Conservation (phyloP, 23 tunicate genomes). For the Ascidia mentula region DNA sequence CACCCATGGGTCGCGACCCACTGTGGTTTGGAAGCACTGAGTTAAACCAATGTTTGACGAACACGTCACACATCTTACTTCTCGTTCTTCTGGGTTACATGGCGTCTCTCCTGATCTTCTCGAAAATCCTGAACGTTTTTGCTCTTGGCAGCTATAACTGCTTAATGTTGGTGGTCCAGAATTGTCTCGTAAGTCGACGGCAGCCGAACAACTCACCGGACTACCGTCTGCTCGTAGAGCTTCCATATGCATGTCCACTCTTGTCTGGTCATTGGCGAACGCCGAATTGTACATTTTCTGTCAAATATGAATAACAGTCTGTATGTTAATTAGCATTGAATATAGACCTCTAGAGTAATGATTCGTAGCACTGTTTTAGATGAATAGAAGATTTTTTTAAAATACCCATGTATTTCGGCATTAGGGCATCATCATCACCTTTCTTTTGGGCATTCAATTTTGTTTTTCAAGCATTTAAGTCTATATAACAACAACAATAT, state of each 20-base stretch:
- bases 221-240: background rate
- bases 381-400: too few species aligned
- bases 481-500: too few species aligned
- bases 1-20: too few species aligned
- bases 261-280: background rate
- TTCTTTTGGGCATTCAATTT: too few species aligned
- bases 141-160: background rate
- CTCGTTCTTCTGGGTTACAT: background rate
- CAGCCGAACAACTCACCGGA: background rate
- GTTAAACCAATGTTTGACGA: too few species aligned
- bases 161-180: background rate
- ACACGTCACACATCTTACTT: constrained; percentile 7
- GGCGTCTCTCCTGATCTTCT: constrained; percentile 2
- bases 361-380: too few species aligned
- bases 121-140: background rate
- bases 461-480: too few species aligned
- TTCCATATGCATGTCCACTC: background rate
- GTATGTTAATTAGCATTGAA: background rate
- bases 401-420: too few species aligned
- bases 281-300: background rate
- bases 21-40: too few species aligned
- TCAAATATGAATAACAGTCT: background rate
- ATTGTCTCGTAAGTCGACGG: background rate
- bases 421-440: too few species aligned
- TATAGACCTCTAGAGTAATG: too few species aligned